Evolutionary conservation across 2,113 vertebrate genomes (phyloP).

Genomic region (Candoia aspera): DNA sequence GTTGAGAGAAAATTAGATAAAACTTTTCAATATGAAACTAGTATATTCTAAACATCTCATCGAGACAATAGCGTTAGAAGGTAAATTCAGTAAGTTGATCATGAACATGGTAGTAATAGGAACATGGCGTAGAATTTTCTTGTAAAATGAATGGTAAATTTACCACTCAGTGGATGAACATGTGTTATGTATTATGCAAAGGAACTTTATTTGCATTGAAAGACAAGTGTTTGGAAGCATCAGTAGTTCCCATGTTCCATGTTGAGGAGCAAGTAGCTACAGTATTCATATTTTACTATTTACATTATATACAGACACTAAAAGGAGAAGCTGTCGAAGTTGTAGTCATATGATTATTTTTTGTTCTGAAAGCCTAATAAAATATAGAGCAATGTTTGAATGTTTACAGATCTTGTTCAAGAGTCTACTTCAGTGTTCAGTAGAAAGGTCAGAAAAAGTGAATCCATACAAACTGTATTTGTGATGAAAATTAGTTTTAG

Average conservation of each 20-base stretch:
- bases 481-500: conserved; percentile 25
- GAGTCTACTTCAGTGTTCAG: conserved; percentile 12
- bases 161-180: conserved; percentile 51
- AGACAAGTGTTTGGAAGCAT: conserved; percentile 63
- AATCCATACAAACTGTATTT: not conserved
- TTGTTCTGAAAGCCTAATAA: conserved; percentile 38
- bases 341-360: conserved; percentile 15
- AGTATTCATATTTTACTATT: conserved; percentile 62
- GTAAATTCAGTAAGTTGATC: conserved; percentile 74
- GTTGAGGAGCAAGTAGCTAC: conserved; percentile 64
- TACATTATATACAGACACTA: conserved; percentile 76
- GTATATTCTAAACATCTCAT: conserved; percentile 85
- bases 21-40: conserved; percentile 99
- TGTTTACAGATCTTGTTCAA: conserved; percentile 43
- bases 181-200: conserved; percentile 41
- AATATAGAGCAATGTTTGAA: conserved; percentile 7
- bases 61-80: conserved; percentile 82
- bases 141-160: conserved; percentile 57
- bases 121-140: conserved; percentile 52
- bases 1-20: conserved; percentile 81
- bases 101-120: conserved; percentile 58
- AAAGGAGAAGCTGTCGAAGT: not conserved
- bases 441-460: not conserved
- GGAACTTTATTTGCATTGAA: conserved; percentile 25
- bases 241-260: conserved; percentile 57